phyloP scores from a whole-genome alignment of 2,113 vertebrate genomes.

The Trogon surrucura region DNA sequence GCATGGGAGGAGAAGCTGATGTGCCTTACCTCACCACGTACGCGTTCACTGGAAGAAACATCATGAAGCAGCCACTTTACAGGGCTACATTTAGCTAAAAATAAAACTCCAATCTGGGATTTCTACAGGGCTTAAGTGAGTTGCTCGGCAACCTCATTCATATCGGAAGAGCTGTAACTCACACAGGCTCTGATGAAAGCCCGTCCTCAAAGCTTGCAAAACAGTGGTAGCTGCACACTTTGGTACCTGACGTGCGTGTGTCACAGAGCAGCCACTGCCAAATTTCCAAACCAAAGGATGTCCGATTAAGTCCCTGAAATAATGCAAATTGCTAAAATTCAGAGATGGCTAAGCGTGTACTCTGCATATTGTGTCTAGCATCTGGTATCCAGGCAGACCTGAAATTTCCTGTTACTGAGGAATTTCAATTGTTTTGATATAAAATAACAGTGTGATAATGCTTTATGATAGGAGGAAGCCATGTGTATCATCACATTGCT shows the following conservation, averaged over 20 bases:
- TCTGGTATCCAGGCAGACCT: background rate
- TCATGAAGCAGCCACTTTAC: background rate
- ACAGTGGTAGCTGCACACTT: background rate
- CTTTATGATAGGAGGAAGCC: background rate
- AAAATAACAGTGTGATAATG: background rate
- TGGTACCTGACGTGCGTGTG: background rate
- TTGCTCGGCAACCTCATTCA: slow-evolving; percentile 23
- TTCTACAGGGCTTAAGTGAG: slow-evolving; percentile 28
- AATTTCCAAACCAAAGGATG: background rate
- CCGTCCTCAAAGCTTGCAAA: background rate
- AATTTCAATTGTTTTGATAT: background rate
- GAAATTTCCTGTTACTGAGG: background rate
- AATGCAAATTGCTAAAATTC: background rate
- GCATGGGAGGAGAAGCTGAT: background rate
- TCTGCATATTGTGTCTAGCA: background rate
- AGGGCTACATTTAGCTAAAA: slow-evolving; percentile 15
- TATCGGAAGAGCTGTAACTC: background rate
- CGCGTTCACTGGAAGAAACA: background rate
- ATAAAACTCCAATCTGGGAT: slow-evolving; percentile 21
- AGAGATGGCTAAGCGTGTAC: background rate
- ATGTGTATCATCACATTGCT: background rate
- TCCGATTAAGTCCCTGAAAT: background rate
- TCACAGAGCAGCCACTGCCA: background rate
- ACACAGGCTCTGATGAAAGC: background rate
- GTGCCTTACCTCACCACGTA: background rate